Base-by-base conservation (phyloP, 2,888 invertebrate genomes). In the Apodemia hepburni region DNA sequence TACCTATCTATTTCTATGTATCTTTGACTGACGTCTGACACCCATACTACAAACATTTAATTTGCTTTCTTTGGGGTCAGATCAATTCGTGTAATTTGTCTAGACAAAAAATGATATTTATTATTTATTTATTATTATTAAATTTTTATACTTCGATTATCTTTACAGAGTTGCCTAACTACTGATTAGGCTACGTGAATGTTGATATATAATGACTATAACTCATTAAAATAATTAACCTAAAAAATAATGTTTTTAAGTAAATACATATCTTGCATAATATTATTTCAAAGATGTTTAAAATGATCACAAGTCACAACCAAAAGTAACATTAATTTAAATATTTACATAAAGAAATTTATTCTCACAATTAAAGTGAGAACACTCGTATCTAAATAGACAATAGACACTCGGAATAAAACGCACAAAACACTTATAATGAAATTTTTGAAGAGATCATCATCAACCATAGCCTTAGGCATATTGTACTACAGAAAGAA, bases 401-500 rank as follows among this genome's bases (percentile, higher is more conserved):
- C 45, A 58, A 59, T 61, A 61, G 61, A 33, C 12, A 45, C 6
- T 42, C 42, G 38, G 22, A 42, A 42, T 29, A 61, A 61, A 61
- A 58, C 22, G 18, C 22, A 58, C 45, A 58, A 47, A 62, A 58
- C 58, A 29, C 27, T 47, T 33, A 47, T 45, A 62, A 58, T 58
- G 58, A 62, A 62, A 58, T 58, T 62, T 45, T 47, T 22, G 27
- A 59, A 35, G 61, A 62, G 58, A 58, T 42, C 45, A 62, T 45
- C 45, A 62, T 45, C 61, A 42, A 29, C 33, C 62, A 47, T 57
- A 58, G 62, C 62, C 62, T 49, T 35, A 47, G 58, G 62, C 58
- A 58, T 57, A 62, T 49, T 35, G 45, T 59, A 47, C 33, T 58
- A 62, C 35, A 47, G 69, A 69, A 71, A 83, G 87, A 87, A 87